A percentile compares a stretch with the other conserved stretches of the same genome.
Evolutionary conservation across 1,140 invertebrate species (phyloP).

Genomic region (Trichogramma pretiosum): DNA sequence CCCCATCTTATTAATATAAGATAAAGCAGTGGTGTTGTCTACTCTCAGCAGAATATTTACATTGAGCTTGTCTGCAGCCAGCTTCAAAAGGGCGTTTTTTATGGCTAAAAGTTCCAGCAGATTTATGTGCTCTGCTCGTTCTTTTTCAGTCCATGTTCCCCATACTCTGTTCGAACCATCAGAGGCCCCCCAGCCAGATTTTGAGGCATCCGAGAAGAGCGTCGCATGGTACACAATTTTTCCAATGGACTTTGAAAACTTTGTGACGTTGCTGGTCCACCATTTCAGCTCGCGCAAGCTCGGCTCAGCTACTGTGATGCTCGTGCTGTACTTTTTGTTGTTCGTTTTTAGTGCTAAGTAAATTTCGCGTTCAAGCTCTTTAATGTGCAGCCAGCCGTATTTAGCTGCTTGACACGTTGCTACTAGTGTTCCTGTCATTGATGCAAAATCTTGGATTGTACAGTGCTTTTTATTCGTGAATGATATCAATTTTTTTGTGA

Average conservation of each 20-base stretch:
- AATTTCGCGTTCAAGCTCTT: background rate
- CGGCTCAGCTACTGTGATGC: background rate
- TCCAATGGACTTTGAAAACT: slow-evolving; percentile 14
- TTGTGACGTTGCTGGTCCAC: slow-evolving; percentile 22
- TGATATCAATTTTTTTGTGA: background rate
- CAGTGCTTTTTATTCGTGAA: slow-evolving; percentile 5
- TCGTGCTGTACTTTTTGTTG: background rate
- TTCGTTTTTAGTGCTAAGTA: background rate
- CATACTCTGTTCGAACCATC: background rate
- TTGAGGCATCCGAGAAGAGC: slow-evolving; percentile 19
- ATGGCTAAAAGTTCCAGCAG: slow-evolving; percentile 16
- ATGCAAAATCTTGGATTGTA: background rate
- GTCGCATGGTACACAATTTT: slow-evolving; percentile 4
- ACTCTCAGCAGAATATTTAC: slow-evolving; percentile 26
- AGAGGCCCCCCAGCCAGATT: slow-evolving; percentile 15
- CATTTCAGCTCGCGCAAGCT: slow-evolving; percentile 20
- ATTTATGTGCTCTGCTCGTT: slow-evolving; percentile 16
- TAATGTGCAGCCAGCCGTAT: background rate
- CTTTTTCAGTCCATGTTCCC: slow-evolving; percentile 15
- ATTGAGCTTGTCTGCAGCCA: slow-evolving; percentile 12
- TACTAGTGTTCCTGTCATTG: background rate
- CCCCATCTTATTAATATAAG: slow-evolving; percentile 17
- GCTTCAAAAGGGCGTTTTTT: slow-evolving; percentile 14
- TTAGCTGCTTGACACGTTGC: background rate
- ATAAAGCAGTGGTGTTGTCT: slow-evolving; percentile 21